Base-by-base conservation (phyloP, 1,140 invertebrate species). In the Cephus cinctus region DNA sequence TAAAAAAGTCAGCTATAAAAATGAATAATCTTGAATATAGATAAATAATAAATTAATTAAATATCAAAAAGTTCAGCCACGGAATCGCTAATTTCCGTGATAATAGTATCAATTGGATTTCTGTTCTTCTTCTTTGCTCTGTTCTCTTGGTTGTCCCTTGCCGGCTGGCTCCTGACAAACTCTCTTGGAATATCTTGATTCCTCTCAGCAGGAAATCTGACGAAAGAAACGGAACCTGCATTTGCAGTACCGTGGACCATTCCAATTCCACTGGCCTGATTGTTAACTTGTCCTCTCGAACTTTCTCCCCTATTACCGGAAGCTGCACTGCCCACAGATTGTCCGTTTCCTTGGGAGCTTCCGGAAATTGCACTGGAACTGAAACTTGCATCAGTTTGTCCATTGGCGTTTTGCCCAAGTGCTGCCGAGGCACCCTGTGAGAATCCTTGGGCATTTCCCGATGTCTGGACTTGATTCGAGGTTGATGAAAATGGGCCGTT, bases 401-500 rank as follows among this genome's bases (percentile, higher is more conserved):
- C 56, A 11, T 40, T 42, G 6, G 30, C 19, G 27, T 57, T 25
- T 31, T 62, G 48, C 1, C 61, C 58, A 20, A 61, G 31, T 2
- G 62, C 55, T 2, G 54, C 57, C 6, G 60, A 52, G 9, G 43
- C 36, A 14, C 61, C 53, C 31, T 60, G 57, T 11, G 60, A 56
- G 12, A 63, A 53, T 43, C 56, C 57, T 39, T 62, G 32, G n/a
- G 56, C 56, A 42, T 63, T 48, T 2, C 62, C 64, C 3, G 52
- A 56, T 5, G 56, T 54, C 31, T 61, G 38, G 0, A 52, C 49
- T 3, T 52, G 41, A 23, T 65, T 67, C 5, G 55, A 47, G 2
- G 62, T 59, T 15, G 43, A 55, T 0, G 57, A 56, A 14, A 38
- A 21, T 11, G 53, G 55, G 16, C 50, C 47, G 22, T 41, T 54